Percentiles rank a stretch among this genome's conserved stretches.
Evolutionary conservation across 2,888 invertebrate genomes (phyloP).

Genomic region (Mimachlamys varia): DNA sequence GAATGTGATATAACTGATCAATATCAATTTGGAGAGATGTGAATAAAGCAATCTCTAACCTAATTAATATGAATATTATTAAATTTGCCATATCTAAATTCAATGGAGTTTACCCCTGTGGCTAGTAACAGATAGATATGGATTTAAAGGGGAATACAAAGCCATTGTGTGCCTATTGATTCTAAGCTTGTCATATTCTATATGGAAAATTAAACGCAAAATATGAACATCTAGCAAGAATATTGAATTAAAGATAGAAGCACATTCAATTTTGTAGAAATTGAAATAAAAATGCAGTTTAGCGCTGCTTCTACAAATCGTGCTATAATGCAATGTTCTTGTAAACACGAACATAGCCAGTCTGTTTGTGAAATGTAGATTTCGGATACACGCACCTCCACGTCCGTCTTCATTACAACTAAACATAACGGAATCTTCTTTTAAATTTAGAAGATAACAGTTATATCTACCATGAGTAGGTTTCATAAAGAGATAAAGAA

Average conservation of each 20-base stretch:
- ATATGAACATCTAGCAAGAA: conserved; percentile 34
- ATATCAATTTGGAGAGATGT: conserved; percentile 38
- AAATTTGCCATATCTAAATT: conserved; percentile 37
- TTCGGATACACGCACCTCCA: not conserved
- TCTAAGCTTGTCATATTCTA: conserved; percentile 7
- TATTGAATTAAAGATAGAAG: conserved; percentile 34
- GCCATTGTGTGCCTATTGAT: conserved; percentile 14
- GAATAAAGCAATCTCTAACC: conserved; percentile 39
- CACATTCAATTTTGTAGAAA: conserved; percentile 32
- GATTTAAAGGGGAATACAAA: conserved; percentile 25
- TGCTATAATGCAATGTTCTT: conserved; percentile 19
- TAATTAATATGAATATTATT: conserved; percentile 38
- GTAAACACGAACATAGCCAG: conserved; percentile 12
- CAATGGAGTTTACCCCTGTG: conserved; percentile 36
- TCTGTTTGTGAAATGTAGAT: conserved; percentile 31
- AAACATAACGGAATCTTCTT: conserved; percentile 15
- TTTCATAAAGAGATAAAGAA: conserved; percentile 12
- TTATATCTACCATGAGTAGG: conserved; percentile 8
- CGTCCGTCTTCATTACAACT: not conserved
- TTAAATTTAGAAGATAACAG: not conserved
- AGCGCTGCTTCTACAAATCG: not conserved
- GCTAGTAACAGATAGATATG: conserved; percentile 29
- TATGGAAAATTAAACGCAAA: conserved; percentile 36
- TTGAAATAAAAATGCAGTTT: conserved; percentile 32
- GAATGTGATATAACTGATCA: conserved; percentile 34